Conservation (phyloP, 2,888 invertebrate species). For the Rotaria socialis region DNA sequence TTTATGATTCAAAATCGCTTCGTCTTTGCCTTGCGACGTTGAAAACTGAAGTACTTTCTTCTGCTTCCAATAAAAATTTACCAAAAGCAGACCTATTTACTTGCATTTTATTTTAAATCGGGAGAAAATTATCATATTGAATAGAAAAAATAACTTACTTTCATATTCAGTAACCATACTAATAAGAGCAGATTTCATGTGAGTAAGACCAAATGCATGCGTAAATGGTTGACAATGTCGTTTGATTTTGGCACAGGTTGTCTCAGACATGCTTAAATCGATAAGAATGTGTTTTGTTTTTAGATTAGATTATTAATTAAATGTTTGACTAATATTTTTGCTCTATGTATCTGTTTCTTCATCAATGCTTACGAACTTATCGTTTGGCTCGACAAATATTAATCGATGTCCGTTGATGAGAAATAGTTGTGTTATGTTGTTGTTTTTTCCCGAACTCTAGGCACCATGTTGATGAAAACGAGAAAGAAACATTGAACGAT, state of each 20-base stretch:
- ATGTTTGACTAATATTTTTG: background rate
- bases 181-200: background rate
- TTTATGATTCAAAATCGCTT: too few relatives aligned
- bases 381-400: background rate
- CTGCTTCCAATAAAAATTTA: too few relatives aligned
- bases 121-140: too few relatives aligned
- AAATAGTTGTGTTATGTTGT: background rate
- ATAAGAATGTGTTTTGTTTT: background rate
- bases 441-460: background rate
- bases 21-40: too few relatives aligned
- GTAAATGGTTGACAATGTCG: background rate
- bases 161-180: constrained; percentile 24
- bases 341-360: background rate
- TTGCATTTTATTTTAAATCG: too few relatives aligned
- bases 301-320: background rate
- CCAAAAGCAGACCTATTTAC: too few relatives aligned
- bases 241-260: background rate
- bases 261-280: background rate
- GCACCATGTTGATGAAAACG: background rate
- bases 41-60: too few relatives aligned
- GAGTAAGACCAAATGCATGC: background rate
- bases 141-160: background rate
- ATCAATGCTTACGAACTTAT: background rate
- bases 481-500: background rate
- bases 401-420: background rate